phyloP scores from a whole-genome alignment of 2,113 vertebrate genomes.

The Halcyon senegalensis region DNA sequence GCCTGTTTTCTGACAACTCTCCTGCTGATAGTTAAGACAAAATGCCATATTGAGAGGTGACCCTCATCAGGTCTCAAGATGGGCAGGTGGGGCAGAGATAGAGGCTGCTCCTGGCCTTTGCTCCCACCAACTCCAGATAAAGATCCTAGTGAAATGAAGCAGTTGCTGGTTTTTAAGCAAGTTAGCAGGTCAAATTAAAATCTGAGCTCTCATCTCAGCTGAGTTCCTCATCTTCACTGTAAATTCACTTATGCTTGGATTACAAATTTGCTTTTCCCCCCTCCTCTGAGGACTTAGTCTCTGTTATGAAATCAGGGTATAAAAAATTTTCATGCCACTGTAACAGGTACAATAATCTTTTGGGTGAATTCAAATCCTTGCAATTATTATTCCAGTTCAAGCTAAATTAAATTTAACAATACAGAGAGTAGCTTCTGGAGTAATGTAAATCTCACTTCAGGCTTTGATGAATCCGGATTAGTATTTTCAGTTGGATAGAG shows the following conservation, averaged over 20 bases:
- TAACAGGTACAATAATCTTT: not conserved
- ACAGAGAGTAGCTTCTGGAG: not conserved
- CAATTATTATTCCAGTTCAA: not conserved
- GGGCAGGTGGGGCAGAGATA: not conserved
- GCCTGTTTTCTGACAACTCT: not conserved
- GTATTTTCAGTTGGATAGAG: not conserved
- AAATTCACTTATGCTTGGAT: not conserved
- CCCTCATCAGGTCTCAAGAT: not conserved
- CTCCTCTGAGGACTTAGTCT: not conserved
- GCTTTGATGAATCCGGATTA: not conserved
- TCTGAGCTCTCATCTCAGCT: not conserved
- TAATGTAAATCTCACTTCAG: slow-evolving; percentile 1
- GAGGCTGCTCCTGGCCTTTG: not conserved
- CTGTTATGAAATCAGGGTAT: not conserved
- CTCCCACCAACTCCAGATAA: not conserved
- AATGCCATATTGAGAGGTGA: not conserved
- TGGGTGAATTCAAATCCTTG: not conserved
- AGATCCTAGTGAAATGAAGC: not conserved
- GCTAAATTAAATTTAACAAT: slow-evolving; percentile 25
- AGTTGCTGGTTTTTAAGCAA: not conserved
- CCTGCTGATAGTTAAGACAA: not conserved
- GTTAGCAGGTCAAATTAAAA: not conserved
- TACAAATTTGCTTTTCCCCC: not conserved
- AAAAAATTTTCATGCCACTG: not conserved
- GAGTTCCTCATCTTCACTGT: not conserved